Evolutionary conservation across 2,888 invertebrate species (phyloP).

Genomic region (Ganaspis brasiliensis): DNA sequence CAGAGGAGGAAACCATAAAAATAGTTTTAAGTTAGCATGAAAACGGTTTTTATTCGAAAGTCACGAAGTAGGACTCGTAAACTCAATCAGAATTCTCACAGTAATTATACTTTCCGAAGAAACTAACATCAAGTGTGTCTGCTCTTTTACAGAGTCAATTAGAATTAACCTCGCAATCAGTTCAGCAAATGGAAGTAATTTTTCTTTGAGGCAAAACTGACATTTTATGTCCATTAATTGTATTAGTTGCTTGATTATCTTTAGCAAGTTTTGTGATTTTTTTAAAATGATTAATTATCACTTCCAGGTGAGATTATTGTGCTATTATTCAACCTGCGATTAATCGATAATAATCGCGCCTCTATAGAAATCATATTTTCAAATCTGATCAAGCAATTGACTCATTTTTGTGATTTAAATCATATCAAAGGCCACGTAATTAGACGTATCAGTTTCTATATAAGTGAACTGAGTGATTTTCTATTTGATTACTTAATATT

Average conservation of each 20-base stretch:
- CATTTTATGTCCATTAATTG: neutral
- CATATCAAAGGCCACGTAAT: too few relatives aligned
- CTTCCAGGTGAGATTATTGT: neutral
- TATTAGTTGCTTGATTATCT: neutral
- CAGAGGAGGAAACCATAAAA: slow-evolving; percentile 11
- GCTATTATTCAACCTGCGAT: slow-evolving; percentile 11
- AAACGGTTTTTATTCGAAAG: slow-evolving; percentile 22
- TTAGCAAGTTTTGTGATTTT: neutral
- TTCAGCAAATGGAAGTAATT: neutral
- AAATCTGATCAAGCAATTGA: neutral
- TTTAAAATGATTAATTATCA: neutral
- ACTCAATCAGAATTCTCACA: slow-evolving; percentile 31
- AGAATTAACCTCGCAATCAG: slow-evolving; percentile 25
- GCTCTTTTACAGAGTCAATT: slow-evolving; percentile 25
- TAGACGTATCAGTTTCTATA: too few relatives aligned
- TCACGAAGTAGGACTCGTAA: slow-evolving; percentile 31
- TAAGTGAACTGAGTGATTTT: too few relatives aligned
- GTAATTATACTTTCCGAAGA: slow-evolving; percentile 29
- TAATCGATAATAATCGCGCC: neutral
- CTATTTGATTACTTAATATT: too few relatives aligned
- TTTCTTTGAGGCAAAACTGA: neutral
- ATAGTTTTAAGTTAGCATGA: neutral
- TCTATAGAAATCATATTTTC: neutral
- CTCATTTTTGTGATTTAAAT: too few relatives aligned
- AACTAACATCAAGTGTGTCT: slow-evolving; percentile 11